phyloP scores from a whole-genome alignment of 2,113 vertebrate genomes.

The Dipodomys spectabilis region DNA sequence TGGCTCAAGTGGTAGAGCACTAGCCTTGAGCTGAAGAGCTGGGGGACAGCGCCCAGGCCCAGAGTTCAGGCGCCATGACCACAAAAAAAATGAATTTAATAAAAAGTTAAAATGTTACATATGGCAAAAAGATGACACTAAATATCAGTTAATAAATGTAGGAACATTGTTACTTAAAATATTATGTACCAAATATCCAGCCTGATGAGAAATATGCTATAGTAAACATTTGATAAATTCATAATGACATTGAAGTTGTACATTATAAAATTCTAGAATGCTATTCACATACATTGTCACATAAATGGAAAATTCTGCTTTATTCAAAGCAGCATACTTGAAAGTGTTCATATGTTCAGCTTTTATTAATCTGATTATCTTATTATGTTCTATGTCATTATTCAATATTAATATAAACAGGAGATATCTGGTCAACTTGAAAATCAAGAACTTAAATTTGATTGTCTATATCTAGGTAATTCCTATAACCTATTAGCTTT shows the following conservation, averaged over 20 bases:
- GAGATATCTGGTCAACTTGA: not conserved
- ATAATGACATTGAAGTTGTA: not conserved
- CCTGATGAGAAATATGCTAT: not conserved
- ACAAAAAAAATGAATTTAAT: not conserved
- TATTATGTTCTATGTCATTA: not conserved
- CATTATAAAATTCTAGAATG: slow-evolving; percentile 4
- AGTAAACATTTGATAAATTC: not conserved
- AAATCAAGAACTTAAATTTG: not conserved
- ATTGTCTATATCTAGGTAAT: not conserved
- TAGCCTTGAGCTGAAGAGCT: too few species aligned
- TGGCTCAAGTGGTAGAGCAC: too few species aligned
- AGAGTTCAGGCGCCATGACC: too few species aligned
- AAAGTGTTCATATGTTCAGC: not conserved
- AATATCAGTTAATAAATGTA: not conserved
- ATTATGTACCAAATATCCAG: not conserved
- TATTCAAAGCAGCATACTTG: not conserved
- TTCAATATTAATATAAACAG: not conserved
- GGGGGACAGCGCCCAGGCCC: too few species aligned
- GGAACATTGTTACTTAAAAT: not conserved
- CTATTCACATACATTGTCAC: not conserved
- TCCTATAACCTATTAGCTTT: not conserved
- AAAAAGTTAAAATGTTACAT: not conserved
- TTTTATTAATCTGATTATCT: not conserved
- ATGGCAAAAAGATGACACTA: not conserved
- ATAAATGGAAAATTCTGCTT: not conserved